Conservation (phyloP, 2,797 vertebrate species). For the Semotilus atromaculatus region DNA sequence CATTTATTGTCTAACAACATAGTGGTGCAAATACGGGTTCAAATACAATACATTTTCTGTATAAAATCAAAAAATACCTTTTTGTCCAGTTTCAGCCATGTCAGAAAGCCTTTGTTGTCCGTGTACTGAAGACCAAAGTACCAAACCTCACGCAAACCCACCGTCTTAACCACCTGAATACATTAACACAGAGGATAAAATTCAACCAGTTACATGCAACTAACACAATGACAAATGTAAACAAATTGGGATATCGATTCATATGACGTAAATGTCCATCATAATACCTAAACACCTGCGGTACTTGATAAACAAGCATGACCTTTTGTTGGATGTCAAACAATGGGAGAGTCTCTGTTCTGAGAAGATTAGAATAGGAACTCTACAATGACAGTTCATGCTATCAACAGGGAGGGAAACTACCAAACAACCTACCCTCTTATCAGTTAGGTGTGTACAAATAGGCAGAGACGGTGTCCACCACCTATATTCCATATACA, state of each 20-base stretch:
- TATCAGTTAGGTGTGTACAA: conserved; percentile 45
- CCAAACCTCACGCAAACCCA: conserved; percentile 94
- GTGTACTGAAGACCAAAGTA: conserved; percentile 95
- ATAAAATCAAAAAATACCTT: conserved; percentile 79
- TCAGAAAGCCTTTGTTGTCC: conserved; percentile 87
- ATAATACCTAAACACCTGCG: neutral
- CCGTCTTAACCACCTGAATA: conserved; percentile 90
- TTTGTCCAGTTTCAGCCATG: conserved; percentile 93
- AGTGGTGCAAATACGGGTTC: neutral
- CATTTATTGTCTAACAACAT: neutral
- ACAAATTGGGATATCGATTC: conserved; percentile 9
- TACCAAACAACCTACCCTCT: conserved; percentile 27
- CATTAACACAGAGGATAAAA: conserved; percentile 4
- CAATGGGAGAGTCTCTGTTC: neutral
- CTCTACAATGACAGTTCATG: conserved; percentile 7
- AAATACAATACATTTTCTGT: neutral
- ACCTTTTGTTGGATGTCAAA: conserved; percentile 9
- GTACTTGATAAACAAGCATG: neutral
- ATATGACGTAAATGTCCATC: neutral
- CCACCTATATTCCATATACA: conserved; percentile 36
- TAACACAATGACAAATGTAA: conserved; percentile 11
- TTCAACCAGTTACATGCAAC: neutral
- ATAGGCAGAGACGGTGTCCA: conserved; percentile 11
- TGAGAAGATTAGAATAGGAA: conserved; percentile 29
- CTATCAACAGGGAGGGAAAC: conserved; percentile 43